Evolutionary conservation across 2,113 vertebrate species (phyloP).

Genomic region (Struthidea cinerea): DNA sequence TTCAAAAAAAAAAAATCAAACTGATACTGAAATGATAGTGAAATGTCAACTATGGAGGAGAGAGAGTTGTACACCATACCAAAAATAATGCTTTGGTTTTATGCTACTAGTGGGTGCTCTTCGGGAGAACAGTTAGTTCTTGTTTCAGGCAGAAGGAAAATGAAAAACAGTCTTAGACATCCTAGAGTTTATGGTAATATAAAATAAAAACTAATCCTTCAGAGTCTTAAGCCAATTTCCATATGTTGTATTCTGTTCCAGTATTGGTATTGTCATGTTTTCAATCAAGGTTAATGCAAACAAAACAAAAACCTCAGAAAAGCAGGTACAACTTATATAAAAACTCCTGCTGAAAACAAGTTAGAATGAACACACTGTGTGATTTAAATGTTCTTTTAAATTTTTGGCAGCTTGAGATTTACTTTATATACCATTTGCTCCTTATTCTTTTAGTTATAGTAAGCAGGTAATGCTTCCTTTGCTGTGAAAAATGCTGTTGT

Average conservation of each 20-base stretch:
- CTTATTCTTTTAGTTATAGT: not conserved
- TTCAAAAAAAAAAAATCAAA: not conserved
- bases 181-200: not conserved
- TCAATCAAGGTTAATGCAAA: not conserved
- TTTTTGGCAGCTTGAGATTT: conserved; percentile 2
- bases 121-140: not conserved
- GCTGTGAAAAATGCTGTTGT: not conserved
- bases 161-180: not conserved
- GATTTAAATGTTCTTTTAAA: conserved; percentile 25
- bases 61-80: not conserved
- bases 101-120: not conserved
- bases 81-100: not conserved
- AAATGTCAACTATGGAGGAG: not conserved
- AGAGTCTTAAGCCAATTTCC: not conserved
- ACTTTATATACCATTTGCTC: conserved; percentile 11
- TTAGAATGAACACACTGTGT: not conserved
- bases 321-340: not conserved
- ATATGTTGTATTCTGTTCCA: not conserved
- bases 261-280: not conserved
- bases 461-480: not conserved
- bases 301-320: not conserved
- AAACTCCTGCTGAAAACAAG: not conserved
- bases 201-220: not conserved
- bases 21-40: not conserved
- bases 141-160: not conserved